Evolutionary conservation across 2,888 invertebrate species (phyloP).

Genomic region (Melinopterus prodromus): DNA sequence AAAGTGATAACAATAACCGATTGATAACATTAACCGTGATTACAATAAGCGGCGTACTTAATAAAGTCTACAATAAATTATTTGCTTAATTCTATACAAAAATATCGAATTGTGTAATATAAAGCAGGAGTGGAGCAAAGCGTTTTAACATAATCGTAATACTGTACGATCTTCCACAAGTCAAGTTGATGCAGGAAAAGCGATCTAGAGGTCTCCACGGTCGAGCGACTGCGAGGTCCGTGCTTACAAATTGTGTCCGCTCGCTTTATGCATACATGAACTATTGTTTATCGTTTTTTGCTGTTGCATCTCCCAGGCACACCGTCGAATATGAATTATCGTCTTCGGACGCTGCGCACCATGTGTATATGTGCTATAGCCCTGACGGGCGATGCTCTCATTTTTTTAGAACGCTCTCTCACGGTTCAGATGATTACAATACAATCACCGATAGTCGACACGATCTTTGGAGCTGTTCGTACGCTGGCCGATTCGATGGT

Average conservation of each 20-base stretch:
- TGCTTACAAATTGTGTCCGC: constrained; percentile 50
- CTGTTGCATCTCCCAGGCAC: constrained; percentile 40
- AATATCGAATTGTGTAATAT: no score
- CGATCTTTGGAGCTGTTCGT: neutral
- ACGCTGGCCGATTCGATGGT: neutral
- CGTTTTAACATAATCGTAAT: neutral
- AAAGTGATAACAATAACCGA: no score
- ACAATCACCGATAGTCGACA: constrained; percentile 4
- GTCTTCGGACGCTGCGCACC: constrained; percentile 33
- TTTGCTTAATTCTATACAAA: no score
- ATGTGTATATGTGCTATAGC: constrained; percentile 4
- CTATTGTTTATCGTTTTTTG: constrained; percentile 50
- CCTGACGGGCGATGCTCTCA: neutral
- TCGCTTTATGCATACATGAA: constrained; percentile 51
- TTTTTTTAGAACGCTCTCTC: neutral
- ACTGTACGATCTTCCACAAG: constrained; percentile 48
- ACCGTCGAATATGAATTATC: constrained; percentile 56
- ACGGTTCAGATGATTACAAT: constrained; percentile 4
- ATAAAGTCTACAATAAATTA: no score
- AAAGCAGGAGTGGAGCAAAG: neutral
- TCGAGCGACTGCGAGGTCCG: constrained; percentile 38
- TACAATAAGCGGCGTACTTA: no score
- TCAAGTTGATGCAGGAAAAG: constrained; percentile 47
- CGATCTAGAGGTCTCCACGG: constrained; percentile 42
- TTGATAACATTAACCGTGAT: no score